phyloP scores from a whole-genome alignment of 2,888 invertebrate genomes.

The Pheosia tremula region DNA sequence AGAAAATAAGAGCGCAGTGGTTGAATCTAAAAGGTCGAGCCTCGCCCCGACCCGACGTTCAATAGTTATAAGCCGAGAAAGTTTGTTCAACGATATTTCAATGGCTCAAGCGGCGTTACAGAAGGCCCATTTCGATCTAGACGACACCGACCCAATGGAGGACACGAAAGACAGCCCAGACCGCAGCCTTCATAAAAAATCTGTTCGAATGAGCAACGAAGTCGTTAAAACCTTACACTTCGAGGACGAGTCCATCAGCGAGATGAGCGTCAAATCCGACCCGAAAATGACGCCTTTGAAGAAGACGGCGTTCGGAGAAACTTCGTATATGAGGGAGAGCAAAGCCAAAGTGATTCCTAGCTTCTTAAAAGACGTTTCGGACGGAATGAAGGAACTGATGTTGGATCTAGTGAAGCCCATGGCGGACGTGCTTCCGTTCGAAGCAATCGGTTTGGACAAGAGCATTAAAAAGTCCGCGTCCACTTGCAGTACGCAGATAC shows the following conservation, averaged over 20 bases:
- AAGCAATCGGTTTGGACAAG: slow-evolving; percentile 21
- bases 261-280: slow-evolving; percentile 36
- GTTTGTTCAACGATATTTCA: slow-evolving; percentile 62
- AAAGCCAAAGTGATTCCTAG: slow-evolving; percentile 67
- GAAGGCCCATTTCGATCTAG: slow-evolving; percentile 51
- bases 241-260: slow-evolving; percentile 60
- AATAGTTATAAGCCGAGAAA: slow-evolving; percentile 58
- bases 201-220: slow-evolving; percentile 52
- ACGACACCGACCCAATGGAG: slow-evolving; percentile 46
- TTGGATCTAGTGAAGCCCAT: slow-evolving; percentile 70
- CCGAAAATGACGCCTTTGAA: slow-evolving; percentile 51
- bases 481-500: slow-evolving; percentile 60
- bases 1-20: slow-evolving; percentile 31
- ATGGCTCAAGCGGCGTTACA: slow-evolving; percentile 63
- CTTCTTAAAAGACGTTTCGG: slow-evolving; percentile 60
- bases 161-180: slow-evolving; percentile 39
- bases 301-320: slow-evolving; percentile 63
- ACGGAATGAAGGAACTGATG: slow-evolving; percentile 69
- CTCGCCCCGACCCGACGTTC: slow-evolving; percentile 53
- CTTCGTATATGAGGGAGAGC: slow-evolving; percentile 49
- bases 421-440: slow-evolving; percentile 54
- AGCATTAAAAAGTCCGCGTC: slow-evolving; percentile 35
- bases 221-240: slow-evolving; percentile 71
- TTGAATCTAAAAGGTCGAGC: slow-evolving; percentile 43
- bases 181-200: slow-evolving; percentile 27